phyloP scores from a whole-genome alignment of 2,888 invertebrate genomes.

The Tetragonula carbonaria region DNA sequence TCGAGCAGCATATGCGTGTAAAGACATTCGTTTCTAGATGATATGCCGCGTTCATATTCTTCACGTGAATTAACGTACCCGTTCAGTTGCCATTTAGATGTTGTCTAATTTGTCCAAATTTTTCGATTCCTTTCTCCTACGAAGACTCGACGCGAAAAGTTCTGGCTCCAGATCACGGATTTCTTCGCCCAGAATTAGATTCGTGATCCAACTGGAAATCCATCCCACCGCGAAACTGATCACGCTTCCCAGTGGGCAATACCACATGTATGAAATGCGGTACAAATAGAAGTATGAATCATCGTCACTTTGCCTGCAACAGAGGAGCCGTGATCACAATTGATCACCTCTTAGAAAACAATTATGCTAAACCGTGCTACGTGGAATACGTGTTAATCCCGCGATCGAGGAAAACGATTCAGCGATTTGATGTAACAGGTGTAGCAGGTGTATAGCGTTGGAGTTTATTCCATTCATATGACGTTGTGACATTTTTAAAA shows the following conservation, averaged over 20 bases:
- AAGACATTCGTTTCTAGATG: background rate
- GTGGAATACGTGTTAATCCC: background rate
- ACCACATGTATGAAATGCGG: constrained; percentile 81
- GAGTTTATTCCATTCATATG: background rate
- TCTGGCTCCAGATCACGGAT: constrained; percentile 66
- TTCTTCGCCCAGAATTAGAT: constrained; percentile 39
- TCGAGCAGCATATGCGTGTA: background rate
- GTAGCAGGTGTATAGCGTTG: background rate
- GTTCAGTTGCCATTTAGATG: background rate
- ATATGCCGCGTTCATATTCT: background rate
- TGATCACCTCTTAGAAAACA: constrained; percentile 6
- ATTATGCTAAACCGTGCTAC: constrained; percentile 9
- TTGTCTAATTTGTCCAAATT: constrained; percentile 21
- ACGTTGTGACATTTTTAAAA: background rate
- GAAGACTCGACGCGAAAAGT: constrained; percentile 68
- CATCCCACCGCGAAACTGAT: constrained; percentile 70
- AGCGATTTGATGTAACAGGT: background rate
- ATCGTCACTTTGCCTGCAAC: constrained; percentile 55
- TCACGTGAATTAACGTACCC: background rate
- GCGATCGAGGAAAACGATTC: background rate
- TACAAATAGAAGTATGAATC: constrained; percentile 77
- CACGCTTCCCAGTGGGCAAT: constrained; percentile 77
- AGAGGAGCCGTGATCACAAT: background rate
- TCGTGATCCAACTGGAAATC: constrained; percentile 64
- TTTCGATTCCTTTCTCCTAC: constrained; percentile 48